Percentiles rank a stretch among this genome's conserved stretches.
Conservation (phyloP, 2,113 vertebrate species). For the Saguinus midas region DNA sequence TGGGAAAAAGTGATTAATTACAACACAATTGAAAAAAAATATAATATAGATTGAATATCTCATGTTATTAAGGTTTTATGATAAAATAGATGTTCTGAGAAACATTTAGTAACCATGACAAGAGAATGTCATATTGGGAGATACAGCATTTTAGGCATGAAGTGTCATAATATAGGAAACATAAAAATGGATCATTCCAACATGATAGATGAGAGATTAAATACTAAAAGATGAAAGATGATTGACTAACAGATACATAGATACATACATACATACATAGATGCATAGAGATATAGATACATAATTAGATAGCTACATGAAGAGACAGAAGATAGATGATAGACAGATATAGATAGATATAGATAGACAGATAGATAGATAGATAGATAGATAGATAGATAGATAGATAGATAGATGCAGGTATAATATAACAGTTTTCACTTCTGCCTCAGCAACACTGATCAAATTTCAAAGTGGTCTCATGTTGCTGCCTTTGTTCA, state of each 20-base stretch:
- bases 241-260: neutral
- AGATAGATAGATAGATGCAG: too few relatives aligned
- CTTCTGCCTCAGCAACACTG: neutral
- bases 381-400: neutral
- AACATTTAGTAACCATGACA: neutral
- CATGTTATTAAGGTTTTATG: neutral
- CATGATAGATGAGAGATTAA: neutral
- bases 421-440: neutral
- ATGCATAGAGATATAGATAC: neutral
- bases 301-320: neutral
- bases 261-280: too few relatives aligned
- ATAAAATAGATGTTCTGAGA: neutral
- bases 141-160: neutral
- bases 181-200: neutral
- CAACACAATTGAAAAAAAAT: neutral
- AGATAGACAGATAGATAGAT: neutral
- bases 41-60: neutral
- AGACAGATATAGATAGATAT: neutral
- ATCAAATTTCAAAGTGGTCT: neutral
- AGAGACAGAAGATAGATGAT: too few relatives aligned
- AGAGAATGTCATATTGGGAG: neutral
- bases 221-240: neutral
- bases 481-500: neutral
- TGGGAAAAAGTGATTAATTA: neutral
- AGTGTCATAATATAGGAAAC: neutral